Base-by-base conservation (phyloP, 1,140 invertebrate species). In the Drosophila ogumai region DNA sequence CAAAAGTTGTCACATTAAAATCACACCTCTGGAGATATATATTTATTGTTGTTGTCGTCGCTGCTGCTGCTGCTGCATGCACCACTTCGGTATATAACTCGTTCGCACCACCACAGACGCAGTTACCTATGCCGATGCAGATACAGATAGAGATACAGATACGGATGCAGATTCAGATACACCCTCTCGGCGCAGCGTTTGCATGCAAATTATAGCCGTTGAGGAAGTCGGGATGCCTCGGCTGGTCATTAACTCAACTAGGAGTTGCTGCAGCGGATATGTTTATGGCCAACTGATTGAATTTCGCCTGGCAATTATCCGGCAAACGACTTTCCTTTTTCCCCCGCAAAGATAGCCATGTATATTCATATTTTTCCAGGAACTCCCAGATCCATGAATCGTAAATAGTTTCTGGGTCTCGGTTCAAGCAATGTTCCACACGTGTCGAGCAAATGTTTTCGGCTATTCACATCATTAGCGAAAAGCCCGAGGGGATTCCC, bases 1-100 rank as follows among this genome's bases (percentile, higher is more conserved):
- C 84, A 90, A 88, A 78, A 88, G 81, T 88, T 90, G 84, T 88
- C 85, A 88, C 84, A 88, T 88, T 88, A 88, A 88, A 88, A 88
- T 88, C 85, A 88, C 85, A 88, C 85, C 85, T 88, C 80, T 85
- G 49, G 69, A 79, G 73, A 75, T 90, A 90, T 90, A 81, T 81
- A 90, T 90, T 88, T 88, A 78, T 90, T 88, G 85, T 90, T 84
- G 76, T 77, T 87, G 76, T 63, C 38, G 52, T 40, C 47, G 43
- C 43, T 75, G 59, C 38, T 81, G 65, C 60, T 81, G 65, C 56
- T 55, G 63, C 60, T 78, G 61, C 65, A 55, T 82, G 79, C 71
- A 82, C 79, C 75, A 88, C 72, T 71, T 82, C 68, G 66, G 73
- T 60, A 79, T 80, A 86, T 81, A 85, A 85, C 76, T 82, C 69